A percentile compares a stretch with the other conserved stretches of the same genome.
Conservation (phyloP, 2,113 vertebrate species). For the Eptesicus fuscus region DNA sequence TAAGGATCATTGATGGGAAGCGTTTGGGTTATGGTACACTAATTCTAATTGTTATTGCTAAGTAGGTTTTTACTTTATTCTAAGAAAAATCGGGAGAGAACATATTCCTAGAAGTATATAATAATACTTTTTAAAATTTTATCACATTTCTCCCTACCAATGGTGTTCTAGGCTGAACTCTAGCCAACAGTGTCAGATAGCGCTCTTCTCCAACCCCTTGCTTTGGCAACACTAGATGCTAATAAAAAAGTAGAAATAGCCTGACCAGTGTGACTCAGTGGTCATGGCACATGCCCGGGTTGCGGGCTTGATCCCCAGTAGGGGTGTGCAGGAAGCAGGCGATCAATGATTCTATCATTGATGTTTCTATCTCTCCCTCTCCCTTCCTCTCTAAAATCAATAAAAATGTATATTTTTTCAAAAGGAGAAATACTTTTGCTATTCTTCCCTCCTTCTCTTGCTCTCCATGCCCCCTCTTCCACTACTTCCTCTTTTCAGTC, state of each 20-base stretch:
- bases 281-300: too few species aligned
- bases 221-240: background rate
- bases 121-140: background rate
- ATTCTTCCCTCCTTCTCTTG: background rate
- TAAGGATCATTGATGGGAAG: background rate
- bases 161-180: background rate
- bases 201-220: background rate
- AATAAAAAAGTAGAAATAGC: background rate
- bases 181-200: background rate
- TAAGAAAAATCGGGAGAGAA: background rate
- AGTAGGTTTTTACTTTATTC: background rate
- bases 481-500: background rate
- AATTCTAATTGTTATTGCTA: background rate
- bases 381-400: too few species aligned
- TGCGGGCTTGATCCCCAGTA: too few species aligned
- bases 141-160: background rate
- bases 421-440: background rate
- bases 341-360: too few species aligned
- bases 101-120: background rate
- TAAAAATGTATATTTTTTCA: too few species aligned
- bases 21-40: background rate
- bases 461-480: rapidly evolving
- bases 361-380: too few species aligned
- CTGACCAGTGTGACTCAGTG: too few species aligned
- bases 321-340: too few species aligned